A percentile compares a stretch with the other conserved stretches of the same genome.
phyloP scores from a whole-genome alignment of 2,113 vertebrate genomes.

The Ictidomys tridecemlineatus region DNA sequence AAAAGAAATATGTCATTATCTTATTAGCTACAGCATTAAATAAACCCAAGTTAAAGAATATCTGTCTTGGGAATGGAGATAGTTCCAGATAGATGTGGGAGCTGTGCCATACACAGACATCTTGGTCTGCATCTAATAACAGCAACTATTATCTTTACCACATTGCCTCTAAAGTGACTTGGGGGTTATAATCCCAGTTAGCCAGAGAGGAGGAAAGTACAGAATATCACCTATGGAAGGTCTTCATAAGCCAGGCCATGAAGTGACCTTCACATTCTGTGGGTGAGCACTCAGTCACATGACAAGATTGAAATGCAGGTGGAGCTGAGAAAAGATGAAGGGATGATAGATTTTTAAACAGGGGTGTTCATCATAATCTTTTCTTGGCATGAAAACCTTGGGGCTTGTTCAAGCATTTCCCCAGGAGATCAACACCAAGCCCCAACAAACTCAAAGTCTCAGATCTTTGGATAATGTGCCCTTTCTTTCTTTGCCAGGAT shows the following conservation, averaged over 20 bases:
- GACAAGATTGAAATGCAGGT: neutral
- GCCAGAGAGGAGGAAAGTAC: neutral
- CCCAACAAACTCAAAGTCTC: neutral
- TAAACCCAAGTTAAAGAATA: neutral
- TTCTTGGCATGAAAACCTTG: neutral
- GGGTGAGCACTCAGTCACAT: fast-evolving
- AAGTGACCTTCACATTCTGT: neutral
- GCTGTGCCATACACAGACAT: neutral
- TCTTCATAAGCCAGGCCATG: neutral
- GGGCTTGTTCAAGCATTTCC: neutral
- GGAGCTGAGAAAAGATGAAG: neutral
- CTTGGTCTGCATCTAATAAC: neutral
- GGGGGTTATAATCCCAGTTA: neutral
- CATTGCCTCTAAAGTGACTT: neutral
- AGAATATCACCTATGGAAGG: neutral
- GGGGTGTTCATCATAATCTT: neutral
- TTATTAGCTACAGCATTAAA: neutral
- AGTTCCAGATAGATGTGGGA: neutral
- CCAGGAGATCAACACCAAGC: neutral
- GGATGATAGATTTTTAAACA: neutral
- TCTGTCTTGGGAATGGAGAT: neutral
- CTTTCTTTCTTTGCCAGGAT: neutral
- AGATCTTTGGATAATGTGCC: neutral
- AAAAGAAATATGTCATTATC: neutral
- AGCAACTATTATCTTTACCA: neutral